These are phyloP conservation scores for Cyprinella venusta DNA, from an alignment of 2,797 vertebrate genomes.

Conservation along the genomic window DNA sequence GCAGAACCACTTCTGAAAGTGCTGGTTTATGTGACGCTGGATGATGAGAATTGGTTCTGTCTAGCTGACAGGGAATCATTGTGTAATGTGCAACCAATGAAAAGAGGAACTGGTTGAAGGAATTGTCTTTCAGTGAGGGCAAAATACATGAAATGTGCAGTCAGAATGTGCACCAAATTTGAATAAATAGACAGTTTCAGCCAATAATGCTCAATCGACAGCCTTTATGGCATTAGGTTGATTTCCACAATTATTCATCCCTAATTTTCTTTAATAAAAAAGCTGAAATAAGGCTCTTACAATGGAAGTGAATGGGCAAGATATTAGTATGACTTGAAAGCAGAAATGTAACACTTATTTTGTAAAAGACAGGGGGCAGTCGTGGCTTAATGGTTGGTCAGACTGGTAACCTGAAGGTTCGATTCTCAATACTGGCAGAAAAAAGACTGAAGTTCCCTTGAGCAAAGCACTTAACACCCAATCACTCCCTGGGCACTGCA, in stretches of 20 bases:
- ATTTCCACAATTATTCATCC: neutral
- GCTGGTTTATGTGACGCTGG: neutral
- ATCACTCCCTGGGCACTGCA: neutral
- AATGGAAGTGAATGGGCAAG: neutral
- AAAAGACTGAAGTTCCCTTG: neutral
- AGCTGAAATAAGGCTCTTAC: neutral
- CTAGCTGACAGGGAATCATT: neutral
- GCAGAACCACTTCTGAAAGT: neutral
- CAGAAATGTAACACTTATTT: neutral
- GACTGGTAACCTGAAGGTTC: too few species aligned
- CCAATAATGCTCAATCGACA: neutral
- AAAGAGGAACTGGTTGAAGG: neutral
- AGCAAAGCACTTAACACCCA: too few species aligned
- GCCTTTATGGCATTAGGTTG: neutral
- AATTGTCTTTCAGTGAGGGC: neutral
- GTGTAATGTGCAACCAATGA: slow-evolving; percentile 15
- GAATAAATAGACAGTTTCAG: neutral
- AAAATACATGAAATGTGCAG: neutral
- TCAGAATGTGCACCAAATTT: neutral
- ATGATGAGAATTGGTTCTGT: neutral
- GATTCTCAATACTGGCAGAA: neutral
- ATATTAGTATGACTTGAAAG: neutral
- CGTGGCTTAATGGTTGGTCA: too few species aligned
- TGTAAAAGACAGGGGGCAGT: too few species aligned
- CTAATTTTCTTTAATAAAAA: neutral